Percentiles rank a stretch among this genome's conserved stretches.
These are phyloP conservation scores for Trididemnum clinides DNA, from an alignment of 23 tunicate species.

Conservation along the genomic window DNA sequence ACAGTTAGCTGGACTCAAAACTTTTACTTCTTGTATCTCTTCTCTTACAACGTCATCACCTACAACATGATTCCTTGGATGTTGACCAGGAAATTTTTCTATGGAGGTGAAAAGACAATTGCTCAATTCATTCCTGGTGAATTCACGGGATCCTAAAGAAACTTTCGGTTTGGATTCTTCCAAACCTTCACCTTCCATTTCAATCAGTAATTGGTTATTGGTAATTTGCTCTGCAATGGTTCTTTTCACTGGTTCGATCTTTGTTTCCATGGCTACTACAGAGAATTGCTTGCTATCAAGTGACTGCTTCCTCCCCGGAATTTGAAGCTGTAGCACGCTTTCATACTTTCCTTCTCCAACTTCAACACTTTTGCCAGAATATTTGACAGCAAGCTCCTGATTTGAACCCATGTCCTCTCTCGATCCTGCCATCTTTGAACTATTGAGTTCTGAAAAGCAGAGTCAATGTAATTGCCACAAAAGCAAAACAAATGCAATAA, in stretches of 20 bases:
- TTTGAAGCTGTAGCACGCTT: constrained; percentile 43
- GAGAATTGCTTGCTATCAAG: background rate
- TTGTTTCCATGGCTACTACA: background rate
- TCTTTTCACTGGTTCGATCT: background rate
- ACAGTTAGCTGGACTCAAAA: too few relatives aligned
- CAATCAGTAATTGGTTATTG: too few relatives aligned
- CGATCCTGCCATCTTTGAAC: too few relatives aligned
- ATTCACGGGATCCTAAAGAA: background rate
- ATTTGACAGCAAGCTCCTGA: too few relatives aligned
- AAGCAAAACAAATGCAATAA: too few relatives aligned
- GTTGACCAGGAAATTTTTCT: background rate
- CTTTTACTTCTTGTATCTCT: background rate
- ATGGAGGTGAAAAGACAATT: background rate
- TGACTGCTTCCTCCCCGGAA: constrained; percentile 26
- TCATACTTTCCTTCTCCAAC: constrained; percentile 63
- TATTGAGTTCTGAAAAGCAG: too few relatives aligned
- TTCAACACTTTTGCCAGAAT: constrained; percentile 33
- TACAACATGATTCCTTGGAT: background rate
- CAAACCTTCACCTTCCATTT: too few relatives aligned
- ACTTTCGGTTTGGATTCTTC: too few relatives aligned
- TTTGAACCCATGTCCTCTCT: too few relatives aligned
- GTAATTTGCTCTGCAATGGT: too few relatives aligned
- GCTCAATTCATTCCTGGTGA: background rate
- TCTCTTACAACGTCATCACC: background rate
- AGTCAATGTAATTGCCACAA: too few relatives aligned